Evolutionary conservation across 2,113 vertebrate genomes (phyloP), one percentile per base, ranked within the genome.

Genomic region (Tragelaphus buxtoni): DNA sequence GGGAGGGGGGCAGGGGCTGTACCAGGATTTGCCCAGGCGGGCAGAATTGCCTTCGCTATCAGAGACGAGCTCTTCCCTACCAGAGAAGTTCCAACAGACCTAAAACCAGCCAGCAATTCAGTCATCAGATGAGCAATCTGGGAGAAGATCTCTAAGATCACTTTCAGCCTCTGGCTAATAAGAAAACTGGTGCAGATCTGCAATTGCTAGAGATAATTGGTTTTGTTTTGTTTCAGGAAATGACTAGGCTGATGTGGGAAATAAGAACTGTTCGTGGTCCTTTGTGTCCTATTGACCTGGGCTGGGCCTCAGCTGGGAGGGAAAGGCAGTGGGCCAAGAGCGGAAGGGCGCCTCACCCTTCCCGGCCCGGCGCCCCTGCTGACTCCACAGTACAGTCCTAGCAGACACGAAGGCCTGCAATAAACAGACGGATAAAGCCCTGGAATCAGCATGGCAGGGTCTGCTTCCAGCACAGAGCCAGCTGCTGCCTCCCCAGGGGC

Each of bases 211-310:
- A 69, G n/a, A 53, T 35, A 45, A 85, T 45, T 32, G 12, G 30
- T 51, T 51, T 45, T 14, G 5, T 55, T n/a, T 35, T 2, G 35
- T 20, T 51, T 20, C 80, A 80, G 69, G 60, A 91, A 96, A 83
- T 80, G 79, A 55, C 65, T 79, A 58, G 79, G 32, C 56, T 42
- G 82, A 17, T 20, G n/a, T 76, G 83, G 89, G 97, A 92, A 96
- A 56, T 63, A 81, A 87, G 95, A 91, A 65, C 88, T 80, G 79
- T 35, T 83, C 56, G 0, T 18, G 49, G 10, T 69, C 56, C 89
- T 97, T 97, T 97, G 95, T 96, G 17, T 94, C 89, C 83, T 2
- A 0, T 8, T 96, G 96, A 61, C 88, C 93, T 39, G 17, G 94
- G 63, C 72, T 65, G 26, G 53, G 91, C 85, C 65, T 51, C 58